Percentiles rank a stretch among this genome's conserved stretches.
Evolutionary conservation across 2,888 invertebrate genomes (phyloP).

Genomic region (Apoderus coryli): DNA sequence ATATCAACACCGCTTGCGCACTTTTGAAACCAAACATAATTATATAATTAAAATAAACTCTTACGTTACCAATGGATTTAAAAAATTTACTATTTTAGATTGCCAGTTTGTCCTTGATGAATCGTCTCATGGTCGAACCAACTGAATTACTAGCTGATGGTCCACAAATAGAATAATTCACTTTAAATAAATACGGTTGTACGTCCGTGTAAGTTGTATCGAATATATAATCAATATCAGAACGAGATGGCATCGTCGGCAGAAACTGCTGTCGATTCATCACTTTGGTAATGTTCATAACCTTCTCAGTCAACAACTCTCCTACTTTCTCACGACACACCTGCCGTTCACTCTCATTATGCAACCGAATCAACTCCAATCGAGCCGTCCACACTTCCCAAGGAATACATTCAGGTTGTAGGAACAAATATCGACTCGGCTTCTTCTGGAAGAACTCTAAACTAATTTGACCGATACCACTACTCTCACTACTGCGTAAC

Average conservation of each 20-base stretch:
- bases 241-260: constrained; percentile 88
- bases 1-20: background rate
- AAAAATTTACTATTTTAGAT: too few relatives aligned
- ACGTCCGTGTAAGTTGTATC: constrained; percentile 87
- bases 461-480: constrained; percentile 68
- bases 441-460: constrained; percentile 92
- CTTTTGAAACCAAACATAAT: too few relatives aligned
- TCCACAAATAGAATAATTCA: constrained; percentile 68
- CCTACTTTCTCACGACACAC: constrained; percentile 77
- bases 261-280: constrained; percentile 94
- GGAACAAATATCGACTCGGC: constrained; percentile 76
- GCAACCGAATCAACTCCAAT: constrained; percentile 73
- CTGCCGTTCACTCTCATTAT: constrained; percentile 77
- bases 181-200: constrained; percentile 93
- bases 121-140: constrained; percentile 78
- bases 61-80: too few relatives aligned
- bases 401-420: constrained; percentile 75
- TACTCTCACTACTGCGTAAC: constrained; percentile 54
- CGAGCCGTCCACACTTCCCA: constrained; percentile 99
- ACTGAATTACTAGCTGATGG: constrained; percentile 61
- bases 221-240: constrained; percentile 85
- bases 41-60: too few relatives aligned
- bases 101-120: constrained; percentile 73
- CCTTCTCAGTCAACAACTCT: constrained; percentile 80
- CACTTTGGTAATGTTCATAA: constrained; percentile 85